Conservation (phyloP, 1,140 invertebrate species). For the Drosophila persimilis region DNA sequence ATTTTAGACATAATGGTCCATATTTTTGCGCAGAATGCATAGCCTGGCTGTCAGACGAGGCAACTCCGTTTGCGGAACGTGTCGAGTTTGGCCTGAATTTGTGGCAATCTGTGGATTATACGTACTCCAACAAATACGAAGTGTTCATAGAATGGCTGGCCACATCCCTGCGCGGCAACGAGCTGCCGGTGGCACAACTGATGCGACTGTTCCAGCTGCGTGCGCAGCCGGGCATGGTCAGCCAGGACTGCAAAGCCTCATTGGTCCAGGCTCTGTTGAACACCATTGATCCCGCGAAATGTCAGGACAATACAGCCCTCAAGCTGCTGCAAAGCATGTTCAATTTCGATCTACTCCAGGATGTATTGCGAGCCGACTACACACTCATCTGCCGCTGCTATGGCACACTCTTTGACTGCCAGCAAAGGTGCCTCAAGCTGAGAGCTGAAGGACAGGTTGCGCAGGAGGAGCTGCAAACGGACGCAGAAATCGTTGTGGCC, state of each 20-base stretch:
- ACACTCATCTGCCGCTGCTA: conserved; percentile 41
- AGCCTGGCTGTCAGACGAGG: conserved; percentile 56
- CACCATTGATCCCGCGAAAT: neutral
- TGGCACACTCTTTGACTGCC: conserved; percentile 46
- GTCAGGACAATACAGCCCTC: neutral
- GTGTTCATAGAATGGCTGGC: conserved; percentile 65
- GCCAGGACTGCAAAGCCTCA: conserved; percentile 28
- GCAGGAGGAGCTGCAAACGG: conserved; percentile 22
- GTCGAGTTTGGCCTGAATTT: conserved; percentile 71
- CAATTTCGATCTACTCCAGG: conserved; percentile 65
- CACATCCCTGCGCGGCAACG: conserved; percentile 4
- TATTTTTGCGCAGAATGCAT: conserved; percentile 48
- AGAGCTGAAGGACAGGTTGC: neutral
- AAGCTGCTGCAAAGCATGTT: conserved; percentile 44
- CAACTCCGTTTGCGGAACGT: conserved; percentile 52
- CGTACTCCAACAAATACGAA: conserved; percentile 69
- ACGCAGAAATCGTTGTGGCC: conserved; percentile 54
- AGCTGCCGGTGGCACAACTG: conserved; percentile 41
- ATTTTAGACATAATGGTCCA: too few relatives aligned
- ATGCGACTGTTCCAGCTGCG: conserved; percentile 55
- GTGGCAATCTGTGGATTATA: conserved; percentile 77
- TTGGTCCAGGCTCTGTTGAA: conserved; percentile 34
- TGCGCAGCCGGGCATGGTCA: conserved; percentile 63
- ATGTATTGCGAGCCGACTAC: conserved; percentile 57
- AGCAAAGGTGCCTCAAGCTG: conserved; percentile 49